Conservation (phyloP, 2,888 invertebrate species). For the Limnephilus marmoratus region DNA sequence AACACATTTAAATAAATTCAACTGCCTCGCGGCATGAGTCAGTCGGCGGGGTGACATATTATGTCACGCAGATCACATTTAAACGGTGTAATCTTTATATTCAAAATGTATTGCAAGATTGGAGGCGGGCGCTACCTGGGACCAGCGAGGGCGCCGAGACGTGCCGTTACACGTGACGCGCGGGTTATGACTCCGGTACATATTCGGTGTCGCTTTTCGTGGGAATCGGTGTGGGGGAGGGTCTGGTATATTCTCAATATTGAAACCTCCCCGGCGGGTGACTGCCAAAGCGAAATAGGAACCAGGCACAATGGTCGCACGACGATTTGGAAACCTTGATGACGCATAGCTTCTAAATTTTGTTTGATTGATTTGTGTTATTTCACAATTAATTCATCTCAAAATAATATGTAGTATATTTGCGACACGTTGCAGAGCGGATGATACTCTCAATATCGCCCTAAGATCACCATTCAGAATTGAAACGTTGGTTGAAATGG, state of each 20-base stretch:
- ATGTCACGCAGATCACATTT: not conserved
- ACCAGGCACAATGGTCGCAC: conserved; percentile 24
- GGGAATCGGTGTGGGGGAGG: not conserved
- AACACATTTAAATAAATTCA: not conserved
- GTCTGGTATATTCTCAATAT: conserved; percentile 53
- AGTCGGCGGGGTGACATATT: not conserved
- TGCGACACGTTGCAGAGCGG: too few species aligned
- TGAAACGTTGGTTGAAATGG: too few species aligned
- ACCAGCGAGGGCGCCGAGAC: not conserved
- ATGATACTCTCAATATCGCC: too few species aligned
- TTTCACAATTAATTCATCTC: too few species aligned
- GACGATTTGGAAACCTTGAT: not conserved
- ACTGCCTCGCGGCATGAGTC: not conserved
- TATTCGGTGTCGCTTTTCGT: conserved; percentile 24
- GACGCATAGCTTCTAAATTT: not conserved
- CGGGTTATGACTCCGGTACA: conserved; percentile 11
- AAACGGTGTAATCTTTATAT: conserved; percentile 20
- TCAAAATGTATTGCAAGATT: conserved; percentile 8
- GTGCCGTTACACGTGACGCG: not conserved
- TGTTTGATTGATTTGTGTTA: too few species aligned
- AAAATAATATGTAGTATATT: too few species aligned
- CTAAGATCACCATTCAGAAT: too few species aligned
- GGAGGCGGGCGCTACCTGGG: not conserved
- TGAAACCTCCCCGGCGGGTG: conserved; percentile 46
- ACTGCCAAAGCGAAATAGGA: conserved; percentile 47